A percentile compares a stretch with the other conserved stretches of the same genome.
phyloP scores from a whole-genome alignment of 1,140 invertebrate species.

The Battus philenor region DNA sequence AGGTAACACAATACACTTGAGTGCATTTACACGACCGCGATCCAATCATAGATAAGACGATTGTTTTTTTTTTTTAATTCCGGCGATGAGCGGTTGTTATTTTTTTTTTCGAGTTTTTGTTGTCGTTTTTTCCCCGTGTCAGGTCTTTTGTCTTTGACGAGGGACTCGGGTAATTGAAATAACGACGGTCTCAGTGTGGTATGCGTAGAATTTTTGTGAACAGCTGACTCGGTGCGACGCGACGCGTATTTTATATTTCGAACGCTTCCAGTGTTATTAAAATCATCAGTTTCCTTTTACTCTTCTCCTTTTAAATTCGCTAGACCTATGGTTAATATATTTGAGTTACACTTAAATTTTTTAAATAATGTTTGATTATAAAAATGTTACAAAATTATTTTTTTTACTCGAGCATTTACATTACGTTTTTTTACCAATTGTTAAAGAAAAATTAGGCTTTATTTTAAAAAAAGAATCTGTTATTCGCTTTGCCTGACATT shows the following conservation, averaged over 20 bases:
- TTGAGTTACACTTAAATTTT: too few species aligned
- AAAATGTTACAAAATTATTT: too few species aligned
- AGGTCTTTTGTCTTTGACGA: slow-evolving; percentile 73
- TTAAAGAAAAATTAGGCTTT: too few species aligned
- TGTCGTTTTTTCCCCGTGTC: slow-evolving; percentile 49
- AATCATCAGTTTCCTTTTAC: slow-evolving; percentile 6
- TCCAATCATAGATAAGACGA: slow-evolving; percentile 70
- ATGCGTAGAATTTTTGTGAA: slow-evolving; percentile 68
- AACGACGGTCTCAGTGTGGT: slow-evolving; percentile 57
- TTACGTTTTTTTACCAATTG: too few species aligned
- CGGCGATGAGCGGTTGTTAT: slow-evolving; percentile 48
- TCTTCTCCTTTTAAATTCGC: too few species aligned
- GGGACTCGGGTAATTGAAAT: slow-evolving; percentile 68
- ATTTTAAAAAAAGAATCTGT: too few species aligned
- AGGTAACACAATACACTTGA: slow-evolving; percentile 60
- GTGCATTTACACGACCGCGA: slow-evolving; percentile 68
- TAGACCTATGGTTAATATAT: not conserved
- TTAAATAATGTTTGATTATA: too few species aligned
- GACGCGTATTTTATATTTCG: slow-evolving; percentile 38
- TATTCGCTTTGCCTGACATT: too few species aligned
- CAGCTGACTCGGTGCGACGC: slow-evolving; percentile 53
- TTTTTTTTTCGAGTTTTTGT: slow-evolving; percentile 36
- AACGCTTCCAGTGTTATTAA: slow-evolving; percentile 18
- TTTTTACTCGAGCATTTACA: too few species aligned
- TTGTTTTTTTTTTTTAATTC: slow-evolving; percentile 51